Conservation (phyloP, 2,797 vertebrate genomes). For the Eulemur rubriventer region DNA sequence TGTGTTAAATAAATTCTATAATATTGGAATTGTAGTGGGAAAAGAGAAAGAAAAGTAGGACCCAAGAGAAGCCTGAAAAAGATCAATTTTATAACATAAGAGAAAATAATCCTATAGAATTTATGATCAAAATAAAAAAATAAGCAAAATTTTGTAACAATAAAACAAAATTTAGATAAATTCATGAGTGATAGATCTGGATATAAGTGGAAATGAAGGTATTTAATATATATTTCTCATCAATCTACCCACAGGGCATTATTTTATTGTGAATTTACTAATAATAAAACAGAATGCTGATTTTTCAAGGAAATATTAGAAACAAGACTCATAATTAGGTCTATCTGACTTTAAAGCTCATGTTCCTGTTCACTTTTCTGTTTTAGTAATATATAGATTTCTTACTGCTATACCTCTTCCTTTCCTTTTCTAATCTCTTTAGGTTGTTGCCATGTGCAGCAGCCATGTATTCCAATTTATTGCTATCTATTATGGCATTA, state of each 20-base stretch:
- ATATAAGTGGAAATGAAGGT: not conserved
- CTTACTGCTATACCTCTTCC: not conserved
- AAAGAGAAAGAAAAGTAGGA: not conserved
- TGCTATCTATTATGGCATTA: not conserved
- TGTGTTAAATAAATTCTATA: slow-evolving; percentile 39
- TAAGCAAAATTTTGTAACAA: slow-evolving; percentile 7
- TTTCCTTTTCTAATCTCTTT: not conserved
- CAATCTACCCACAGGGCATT: not conserved
- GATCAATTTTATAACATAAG: not conserved
- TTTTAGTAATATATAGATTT: not conserved
- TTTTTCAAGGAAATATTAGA: not conserved
- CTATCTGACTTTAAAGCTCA: not conserved
- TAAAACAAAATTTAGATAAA: slow-evolving; percentile 29
- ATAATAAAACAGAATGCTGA: not conserved
- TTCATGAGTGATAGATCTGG: not conserved
- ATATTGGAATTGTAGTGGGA: slow-evolving; percentile 10
- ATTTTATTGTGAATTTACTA: not conserved
- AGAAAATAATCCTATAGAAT: not conserved
- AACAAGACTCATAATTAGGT: not conserved
- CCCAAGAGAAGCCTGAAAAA: not conserved
- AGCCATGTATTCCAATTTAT: not conserved
- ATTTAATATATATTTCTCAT: not conserved
- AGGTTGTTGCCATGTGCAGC: rapidly evolving
- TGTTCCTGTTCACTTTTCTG: not conserved
- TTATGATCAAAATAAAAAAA: not conserved